Base-by-base conservation (phyloP, 2,113 vertebrate species). In the Rhynchomys soricoides region DNA sequence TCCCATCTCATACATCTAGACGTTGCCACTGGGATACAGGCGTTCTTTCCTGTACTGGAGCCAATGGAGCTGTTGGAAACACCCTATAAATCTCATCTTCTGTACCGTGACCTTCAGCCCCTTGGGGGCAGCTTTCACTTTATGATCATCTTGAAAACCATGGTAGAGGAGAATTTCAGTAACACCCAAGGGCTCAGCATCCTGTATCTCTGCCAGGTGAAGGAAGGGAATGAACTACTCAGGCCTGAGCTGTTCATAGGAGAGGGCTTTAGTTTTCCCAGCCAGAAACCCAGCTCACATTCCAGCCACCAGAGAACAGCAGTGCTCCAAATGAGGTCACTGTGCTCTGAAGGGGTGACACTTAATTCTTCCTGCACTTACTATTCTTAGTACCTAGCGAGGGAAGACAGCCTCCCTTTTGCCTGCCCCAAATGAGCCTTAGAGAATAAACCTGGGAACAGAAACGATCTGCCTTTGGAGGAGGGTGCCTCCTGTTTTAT, bases 231-330 rank as follows among this genome's bases (percentile, higher is more conserved):
- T 94, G 95, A 91, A 29, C 89, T 87, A 81, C 89, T 0, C 0
- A 94, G 64, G 94, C 26, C 94, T 40, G 0, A 95, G 88, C 55
- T 70, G n/a, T 52, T 79, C 52, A 87, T 24, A 59, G 59, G 48
- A 91, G 68, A 74, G 73, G 75, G 66, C 94, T 88, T 97, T 19
- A 22, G 59, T 77, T 90, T 92, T 95, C 92, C 64, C 85, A 68
- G 97, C 96, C 96, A 96, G 97, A 96, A 96, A 86, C 82, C 85
- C 2, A 96, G 90, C 64, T 95, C 73, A n/a, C 45, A 4, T 57
- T 50, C 55, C 79, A 55, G 85, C 73, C 7, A 4, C 77, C 29
- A 55, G 55, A 93, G 86, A 89, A 59, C 71, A 90, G 88, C 89
- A 68, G 88, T 0, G 1, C 57, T 92, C 79, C 71, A 3, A 91